Evolutionary conservation across 2,888 invertebrate genomes (phyloP).

Genomic region (Nomada fucata): DNA sequence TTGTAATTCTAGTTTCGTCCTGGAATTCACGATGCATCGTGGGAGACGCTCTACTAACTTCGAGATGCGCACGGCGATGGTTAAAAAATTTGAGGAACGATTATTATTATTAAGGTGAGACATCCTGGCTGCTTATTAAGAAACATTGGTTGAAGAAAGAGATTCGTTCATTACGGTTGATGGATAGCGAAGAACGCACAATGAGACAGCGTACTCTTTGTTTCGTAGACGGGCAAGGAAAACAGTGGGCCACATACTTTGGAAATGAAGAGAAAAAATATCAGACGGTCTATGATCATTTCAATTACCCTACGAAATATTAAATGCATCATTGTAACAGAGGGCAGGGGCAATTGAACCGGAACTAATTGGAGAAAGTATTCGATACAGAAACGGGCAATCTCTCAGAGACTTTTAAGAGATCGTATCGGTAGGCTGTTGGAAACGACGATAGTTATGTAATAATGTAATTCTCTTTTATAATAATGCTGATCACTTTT

Average conservation of each 20-base stretch:
- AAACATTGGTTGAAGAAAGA: neutral
- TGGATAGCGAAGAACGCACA: neutral
- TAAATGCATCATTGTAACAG: too few relatives aligned
- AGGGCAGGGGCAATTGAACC: too few relatives aligned
- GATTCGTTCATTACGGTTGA: neutral
- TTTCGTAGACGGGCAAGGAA: neutral
- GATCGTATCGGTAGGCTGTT: neutral
- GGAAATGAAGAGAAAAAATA: too few relatives aligned
- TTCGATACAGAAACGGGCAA: neutral
- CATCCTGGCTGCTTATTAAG: neutral
- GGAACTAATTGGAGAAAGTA: too few relatives aligned
- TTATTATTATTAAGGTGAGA: neutral
- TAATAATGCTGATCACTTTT: neutral
- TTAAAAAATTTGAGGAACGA: slow-evolving; percentile 13
- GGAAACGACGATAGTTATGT: neutral
- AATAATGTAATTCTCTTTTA: neutral
- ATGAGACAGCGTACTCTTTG: neutral
- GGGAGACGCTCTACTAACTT: slow-evolving; percentile 43
- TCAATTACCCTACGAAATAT: too few relatives aligned
- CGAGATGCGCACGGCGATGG: neutral
- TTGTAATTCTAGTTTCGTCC: slow-evolving; percentile 11
- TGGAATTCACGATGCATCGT: slow-evolving; percentile 31
- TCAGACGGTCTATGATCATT: too few relatives aligned
- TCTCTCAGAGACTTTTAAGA: neutral
- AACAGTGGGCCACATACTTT: neutral